These are phyloP conservation scores for Murina feae DNA, from an alignment of 2,113 vertebrate genomes.

Conservation along the genomic window DNA sequence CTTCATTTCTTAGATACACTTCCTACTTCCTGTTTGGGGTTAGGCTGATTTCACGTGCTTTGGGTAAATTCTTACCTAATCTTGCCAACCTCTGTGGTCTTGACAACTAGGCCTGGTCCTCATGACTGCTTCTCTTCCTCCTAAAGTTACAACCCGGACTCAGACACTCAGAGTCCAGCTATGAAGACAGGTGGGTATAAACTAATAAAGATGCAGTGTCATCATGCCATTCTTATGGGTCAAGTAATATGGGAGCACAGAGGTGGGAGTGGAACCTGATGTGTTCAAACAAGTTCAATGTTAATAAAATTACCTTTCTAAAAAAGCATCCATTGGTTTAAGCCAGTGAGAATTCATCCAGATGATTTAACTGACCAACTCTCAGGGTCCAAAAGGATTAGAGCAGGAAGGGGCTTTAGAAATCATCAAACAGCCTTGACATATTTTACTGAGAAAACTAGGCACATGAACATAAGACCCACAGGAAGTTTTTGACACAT, in stretches of 20 bases:
- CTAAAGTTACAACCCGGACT: background rate
- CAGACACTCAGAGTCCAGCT: background rate
- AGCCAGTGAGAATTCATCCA: background rate
- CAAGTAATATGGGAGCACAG: background rate
- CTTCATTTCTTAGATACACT: constrained; percentile 7
- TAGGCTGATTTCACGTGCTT: background rate
- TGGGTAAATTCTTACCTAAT: background rate
- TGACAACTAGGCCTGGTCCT: background rate
- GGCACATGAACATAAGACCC: background rate
- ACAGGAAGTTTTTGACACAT: background rate
- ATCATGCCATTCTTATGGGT: background rate
- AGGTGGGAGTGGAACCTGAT: background rate
- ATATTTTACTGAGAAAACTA: background rate
- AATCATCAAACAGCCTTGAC: background rate
- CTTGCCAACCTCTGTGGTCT: background rate
- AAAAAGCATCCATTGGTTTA: background rate
- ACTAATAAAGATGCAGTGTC: background rate
- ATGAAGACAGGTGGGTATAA: background rate
- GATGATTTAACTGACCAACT: background rate
- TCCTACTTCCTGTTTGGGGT: background rate
- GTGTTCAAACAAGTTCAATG: background rate
- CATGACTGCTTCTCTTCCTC: background rate
- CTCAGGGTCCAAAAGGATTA: background rate
- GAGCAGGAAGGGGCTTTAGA: background rate
- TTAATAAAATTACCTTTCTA: background rate